Percentiles rank a stretch among this genome's conserved stretches.
Evolutionary conservation across 2,113 vertebrate genomes (phyloP).

Genomic region (Nothoprocta perdicaria): DNA sequence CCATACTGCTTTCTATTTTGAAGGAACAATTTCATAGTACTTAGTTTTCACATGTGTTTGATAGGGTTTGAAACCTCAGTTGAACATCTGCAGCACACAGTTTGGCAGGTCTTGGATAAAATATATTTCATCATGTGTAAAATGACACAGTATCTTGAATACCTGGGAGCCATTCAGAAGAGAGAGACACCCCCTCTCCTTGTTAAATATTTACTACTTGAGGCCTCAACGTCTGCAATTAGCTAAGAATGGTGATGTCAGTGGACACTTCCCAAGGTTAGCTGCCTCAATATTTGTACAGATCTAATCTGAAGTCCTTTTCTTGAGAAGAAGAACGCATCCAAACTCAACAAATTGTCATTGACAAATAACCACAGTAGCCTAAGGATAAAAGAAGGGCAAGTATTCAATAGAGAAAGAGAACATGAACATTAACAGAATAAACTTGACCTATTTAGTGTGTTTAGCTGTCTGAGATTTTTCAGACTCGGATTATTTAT

Average conservation of each 20-base stretch:
- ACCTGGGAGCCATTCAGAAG: background rate
- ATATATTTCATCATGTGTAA: slow-evolving; percentile 2
- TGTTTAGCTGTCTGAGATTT: background rate
- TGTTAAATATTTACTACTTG: slow-evolving; percentile 50
- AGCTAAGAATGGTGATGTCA: slow-evolving; percentile 67
- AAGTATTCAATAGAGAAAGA: slow-evolving; percentile 34
- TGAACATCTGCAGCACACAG: background rate
- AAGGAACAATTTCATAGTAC: background rate
- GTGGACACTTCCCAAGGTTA: slow-evolving; percentile 63
- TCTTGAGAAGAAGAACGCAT: slow-evolving; percentile 24
- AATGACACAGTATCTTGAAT: background rate
- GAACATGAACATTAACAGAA: slow-evolving; percentile 19
- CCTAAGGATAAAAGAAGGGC: slow-evolving; percentile 40
- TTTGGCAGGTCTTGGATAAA: slow-evolving; percentile 23
- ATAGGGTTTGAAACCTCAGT: background rate
- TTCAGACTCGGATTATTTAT: background rate
- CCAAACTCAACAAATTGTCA: slow-evolving; percentile 56
- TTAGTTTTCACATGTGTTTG: background rate
- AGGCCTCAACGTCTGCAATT: slow-evolving; percentile 65
- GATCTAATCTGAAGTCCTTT: slow-evolving; percentile 57
- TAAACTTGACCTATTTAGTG: slow-evolving; percentile 1
- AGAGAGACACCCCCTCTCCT: background rate
- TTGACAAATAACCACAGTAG: slow-evolving; percentile 53
- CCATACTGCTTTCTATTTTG: background rate
- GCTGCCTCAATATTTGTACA: slow-evolving; percentile 34